A percentile compares a stretch with the other conserved stretches of the same genome.
These are phyloP conservation scores for Botrylloides violaceus DNA, from an alignment of 23 tunicate genomes.

Conservation along the genomic window DNA sequence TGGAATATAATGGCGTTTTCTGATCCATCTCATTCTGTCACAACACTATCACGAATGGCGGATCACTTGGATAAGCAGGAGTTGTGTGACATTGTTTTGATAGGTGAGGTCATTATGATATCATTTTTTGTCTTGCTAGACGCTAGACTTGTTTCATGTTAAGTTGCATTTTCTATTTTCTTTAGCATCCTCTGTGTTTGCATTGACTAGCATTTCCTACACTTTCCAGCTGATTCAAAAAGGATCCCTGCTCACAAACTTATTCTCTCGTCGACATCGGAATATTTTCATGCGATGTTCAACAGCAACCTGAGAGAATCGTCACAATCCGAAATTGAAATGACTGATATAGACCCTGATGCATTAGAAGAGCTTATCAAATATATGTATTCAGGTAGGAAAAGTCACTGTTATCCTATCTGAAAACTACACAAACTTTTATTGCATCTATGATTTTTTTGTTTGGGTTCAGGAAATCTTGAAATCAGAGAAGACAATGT, in stretches of 20 bases:
- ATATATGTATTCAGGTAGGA: slow-evolving; percentile 77
- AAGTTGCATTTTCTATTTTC: too few species aligned
- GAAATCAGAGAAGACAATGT: slow-evolving; percentile 82
- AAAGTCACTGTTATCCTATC: too few species aligned
- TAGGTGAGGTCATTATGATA: slow-evolving; percentile 42
- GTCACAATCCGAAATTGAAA: slow-evolving; percentile 36
- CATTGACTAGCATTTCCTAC: too few species aligned
- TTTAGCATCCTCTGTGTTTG: too few species aligned
- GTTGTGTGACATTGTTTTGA: slow-evolving; percentile 62
- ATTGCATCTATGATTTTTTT: too few species aligned
- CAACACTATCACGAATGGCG: slow-evolving; percentile 37
- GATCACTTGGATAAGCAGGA: slow-evolving; percentile 53
- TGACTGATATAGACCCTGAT: slow-evolving; percentile 57
- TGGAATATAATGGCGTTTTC: slow-evolving; percentile 5
- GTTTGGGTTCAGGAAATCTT: slow-evolving; percentile 59
- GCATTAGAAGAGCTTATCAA: slow-evolving; percentile 44
- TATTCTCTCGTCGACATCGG: slow-evolving; percentile 72
- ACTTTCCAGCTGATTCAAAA: slow-evolving; percentile 39
- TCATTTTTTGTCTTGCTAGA: too few species aligned
- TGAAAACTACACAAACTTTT: too few species aligned
- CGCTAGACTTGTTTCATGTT: too few species aligned
- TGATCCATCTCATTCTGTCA: slow-evolving; percentile 33
- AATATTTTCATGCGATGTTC: slow-evolving; percentile 95
- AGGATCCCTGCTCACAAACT: slow-evolving; percentile 81
- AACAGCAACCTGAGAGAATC: slow-evolving; percentile 52